Evolutionary conservation across 1,140 invertebrate species (phyloP), one percentile per base, ranked within the genome.

Genomic region (Drosophila grimshawi): DNA sequence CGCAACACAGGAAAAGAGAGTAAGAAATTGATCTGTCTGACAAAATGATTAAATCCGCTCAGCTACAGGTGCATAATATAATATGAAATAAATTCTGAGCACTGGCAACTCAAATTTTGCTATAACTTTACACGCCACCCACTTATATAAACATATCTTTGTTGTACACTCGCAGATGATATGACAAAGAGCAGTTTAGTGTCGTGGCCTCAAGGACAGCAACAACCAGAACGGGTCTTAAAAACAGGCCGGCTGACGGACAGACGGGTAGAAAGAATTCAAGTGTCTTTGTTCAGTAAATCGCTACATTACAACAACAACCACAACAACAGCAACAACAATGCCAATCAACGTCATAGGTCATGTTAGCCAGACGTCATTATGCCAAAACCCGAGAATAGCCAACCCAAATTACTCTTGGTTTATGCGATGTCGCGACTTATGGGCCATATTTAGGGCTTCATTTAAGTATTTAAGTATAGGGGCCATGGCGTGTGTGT

Each of bases 341-440:
- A 49, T 19, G 19, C 19, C 19, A 43, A 48, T 46, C 52, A 51
- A 27, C 35, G 49, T 48, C 52, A 49, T 29, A 46, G 35, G 41
- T 48, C 53, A 4, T 29, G 33, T 56, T 30, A 27, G 46, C 27
- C 46, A 57, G 32, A 72, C 39, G 33, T 61, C 41, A 67, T 67
- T 60, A 67, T 61, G 41, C 41, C 41, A 8, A 59, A 6, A 53
- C 37, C 35, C 32, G 7, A 56, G 32, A 67, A 59, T 19, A 19
- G 19, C 19, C 68, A 80, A 69, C 48, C 51, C 29, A 60, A 33
- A 73, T 73, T 55, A 49, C 64, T 61, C 64, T 41, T 19, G 52
- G 83, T 76, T 86, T 79, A 88, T 86, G 83, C 66, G 67, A 82
- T 81, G 83, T 73, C 66, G 83, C 83, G 83, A 86, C 83, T 86